Percentiles rank a stretch among this genome's conserved stretches.
Conservation (phyloP, 30 jellyfish, hydroid and myxozoan genomes). For the Calvadosia cruxmelitensis region DNA sequence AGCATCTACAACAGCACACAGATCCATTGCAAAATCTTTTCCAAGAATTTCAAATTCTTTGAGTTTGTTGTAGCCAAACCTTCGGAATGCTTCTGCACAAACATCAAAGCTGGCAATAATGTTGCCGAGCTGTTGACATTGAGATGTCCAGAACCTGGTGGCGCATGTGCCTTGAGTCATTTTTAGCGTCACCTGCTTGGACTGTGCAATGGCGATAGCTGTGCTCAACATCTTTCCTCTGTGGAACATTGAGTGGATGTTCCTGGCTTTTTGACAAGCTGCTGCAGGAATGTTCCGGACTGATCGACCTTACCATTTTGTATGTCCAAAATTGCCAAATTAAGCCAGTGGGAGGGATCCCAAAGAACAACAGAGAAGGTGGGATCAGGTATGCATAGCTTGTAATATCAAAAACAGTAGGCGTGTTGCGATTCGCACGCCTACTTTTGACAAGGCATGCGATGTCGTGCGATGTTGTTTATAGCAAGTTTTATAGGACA, state of each 20-base stretch:
- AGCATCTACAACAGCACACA: constrained; percentile 11
- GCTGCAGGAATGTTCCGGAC: constrained; percentile 1
- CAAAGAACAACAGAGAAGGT: constrained; percentile 8
- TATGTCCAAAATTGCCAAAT: constrained; percentile 5
- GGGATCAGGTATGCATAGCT: constrained; percentile 1
- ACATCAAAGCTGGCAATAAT: constrained; percentile 5
- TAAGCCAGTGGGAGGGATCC: constrained; percentile 22
- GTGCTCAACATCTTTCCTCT: constrained; percentile 25
- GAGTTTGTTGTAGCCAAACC: constrained; percentile 8
- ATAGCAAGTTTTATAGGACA: too few species aligned
- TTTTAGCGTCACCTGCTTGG: constrained; percentile 4
- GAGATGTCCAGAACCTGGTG: constrained; percentile 22
- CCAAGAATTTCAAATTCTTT: constrained; percentile 20
- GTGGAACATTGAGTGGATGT: constrained; percentile 21
- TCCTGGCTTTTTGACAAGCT: constrained; percentile 1
- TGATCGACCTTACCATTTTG: constrained; percentile 3
- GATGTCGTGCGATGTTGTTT: not conserved
- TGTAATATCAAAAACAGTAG: not conserved
- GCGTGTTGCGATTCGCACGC: not conserved
- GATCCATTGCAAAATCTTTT: constrained; percentile 5
- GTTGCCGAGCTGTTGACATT: constrained; percentile 1
- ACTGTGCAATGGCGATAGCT: constrained; percentile 18
- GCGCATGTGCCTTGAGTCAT: constrained; percentile 16
- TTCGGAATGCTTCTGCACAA: constrained; percentile 17
- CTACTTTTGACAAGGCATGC: not conserved